phyloP scores from a whole-genome alignment of 2,797 vertebrate species.

The Lemur catta region DNA sequence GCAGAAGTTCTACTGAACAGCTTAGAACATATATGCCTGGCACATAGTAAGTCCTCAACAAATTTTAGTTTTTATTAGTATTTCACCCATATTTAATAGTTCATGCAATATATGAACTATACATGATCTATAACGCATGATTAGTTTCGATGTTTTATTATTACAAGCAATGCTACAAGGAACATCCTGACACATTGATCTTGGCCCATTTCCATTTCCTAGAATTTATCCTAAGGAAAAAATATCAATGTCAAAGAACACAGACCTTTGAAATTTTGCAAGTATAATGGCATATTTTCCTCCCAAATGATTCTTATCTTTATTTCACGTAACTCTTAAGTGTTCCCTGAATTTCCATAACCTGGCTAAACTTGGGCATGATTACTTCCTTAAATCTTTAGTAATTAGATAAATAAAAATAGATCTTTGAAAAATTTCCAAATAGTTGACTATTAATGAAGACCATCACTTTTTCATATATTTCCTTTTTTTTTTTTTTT shows the following conservation, averaged over 20 bases:
- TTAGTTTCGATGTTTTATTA: too few species aligned
- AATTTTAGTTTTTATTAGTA: neutral
- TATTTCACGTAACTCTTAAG: neutral
- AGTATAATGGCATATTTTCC: neutral
- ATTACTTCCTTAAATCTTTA: neutral
- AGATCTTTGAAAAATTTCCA: too few species aligned
- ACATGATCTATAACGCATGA: neutral
- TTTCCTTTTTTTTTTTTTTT: too few species aligned
- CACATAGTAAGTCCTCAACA: too few species aligned
- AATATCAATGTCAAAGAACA: neutral
- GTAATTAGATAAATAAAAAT: neutral
- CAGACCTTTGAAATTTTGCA: neutral
- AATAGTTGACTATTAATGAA: too few species aligned
- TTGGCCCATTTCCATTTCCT: neutral
- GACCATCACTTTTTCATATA: too few species aligned
- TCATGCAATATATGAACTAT: neutral
- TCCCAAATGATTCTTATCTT: neutral
- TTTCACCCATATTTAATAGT: neutral
- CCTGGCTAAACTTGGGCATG: neutral
- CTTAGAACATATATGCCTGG: neutral
- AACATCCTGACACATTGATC: neutral
- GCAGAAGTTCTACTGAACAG: neutral
- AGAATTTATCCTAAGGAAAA: neutral
- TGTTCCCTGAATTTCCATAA: neutral
- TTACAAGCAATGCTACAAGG: neutral